A percentile compares a stretch with the other conserved stretches of the same genome.
Evolutionary conservation across 2,113 vertebrate genomes (phyloP).

Genomic region (Scopus umbretta): DNA sequence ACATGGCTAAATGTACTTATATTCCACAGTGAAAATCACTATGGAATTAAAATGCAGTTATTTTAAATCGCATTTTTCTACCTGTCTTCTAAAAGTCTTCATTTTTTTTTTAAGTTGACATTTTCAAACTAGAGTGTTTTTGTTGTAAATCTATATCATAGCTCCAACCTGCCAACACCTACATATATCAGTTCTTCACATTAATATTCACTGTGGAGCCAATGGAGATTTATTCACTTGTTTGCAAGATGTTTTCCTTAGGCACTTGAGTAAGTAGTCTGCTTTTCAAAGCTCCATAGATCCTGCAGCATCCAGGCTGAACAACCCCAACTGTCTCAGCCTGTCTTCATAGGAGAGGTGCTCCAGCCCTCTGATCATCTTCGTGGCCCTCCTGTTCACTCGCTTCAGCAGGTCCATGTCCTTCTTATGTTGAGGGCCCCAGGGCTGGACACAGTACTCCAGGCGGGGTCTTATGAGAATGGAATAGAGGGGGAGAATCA

Average conservation of each 20-base stretch:
- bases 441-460: background rate
- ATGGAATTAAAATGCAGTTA: background rate
- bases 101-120: background rate
- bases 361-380: background rate
- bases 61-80: background rate
- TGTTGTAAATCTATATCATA: background rate
- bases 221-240: background rate
- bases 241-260: background rate
- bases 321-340: background rate
- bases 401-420: background rate
- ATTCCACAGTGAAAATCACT: background rate
- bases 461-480: background rate
- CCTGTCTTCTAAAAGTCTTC: background rate
- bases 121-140: background rate
- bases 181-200: background rate
- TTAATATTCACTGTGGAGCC: background rate
- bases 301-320: background rate
- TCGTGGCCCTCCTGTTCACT: background rate
- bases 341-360: background rate
- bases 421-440: background rate
- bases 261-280: background rate
- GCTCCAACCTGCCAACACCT: background rate
- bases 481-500: background rate
- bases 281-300: background rate
- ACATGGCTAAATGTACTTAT: background rate